Percentiles rank a stretch among this genome's conserved stretches.
Evolutionary conservation across 2,888 invertebrate genomes (phyloP).

Genomic region (Perdita meconis): DNA sequence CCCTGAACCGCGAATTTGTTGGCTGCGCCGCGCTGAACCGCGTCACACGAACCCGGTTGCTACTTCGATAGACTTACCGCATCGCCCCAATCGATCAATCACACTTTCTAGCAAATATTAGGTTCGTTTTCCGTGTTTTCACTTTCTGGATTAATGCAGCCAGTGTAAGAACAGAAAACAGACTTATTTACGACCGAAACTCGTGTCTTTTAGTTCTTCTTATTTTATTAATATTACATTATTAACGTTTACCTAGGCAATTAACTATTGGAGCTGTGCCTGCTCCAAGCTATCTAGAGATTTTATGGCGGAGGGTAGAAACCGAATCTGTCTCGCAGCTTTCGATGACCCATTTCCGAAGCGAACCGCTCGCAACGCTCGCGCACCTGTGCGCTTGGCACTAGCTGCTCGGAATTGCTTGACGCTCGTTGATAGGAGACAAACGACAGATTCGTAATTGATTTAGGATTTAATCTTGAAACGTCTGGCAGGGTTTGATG

Average conservation of each 20-base stretch:
- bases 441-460: neutral
- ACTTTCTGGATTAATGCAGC: no score
- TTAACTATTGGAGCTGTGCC: no score
- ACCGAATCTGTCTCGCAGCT: constrained; percentile 54
- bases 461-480: neutral
- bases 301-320: constrained; percentile 48
- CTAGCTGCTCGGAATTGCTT: constrained; percentile 12
- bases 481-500: neutral
- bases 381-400: constrained; percentile 23
- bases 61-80: neutral
- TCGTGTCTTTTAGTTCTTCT: no score
- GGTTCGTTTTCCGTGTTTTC: no score
- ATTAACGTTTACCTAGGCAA: no score
- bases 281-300: neutral
- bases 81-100: neutral
- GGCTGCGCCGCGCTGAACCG: constrained; percentile 15
- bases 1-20: constrained; percentile 54
- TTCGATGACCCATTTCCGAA: constrained; percentile 59
- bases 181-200: no score
- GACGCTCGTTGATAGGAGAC: neutral
- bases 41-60: constrained; percentile 46
- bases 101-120: no score
- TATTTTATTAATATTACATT: no score
- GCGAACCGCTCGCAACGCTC: constrained; percentile 47
- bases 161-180: no score